A percentile compares a stretch with the other conserved stretches of the same genome.
These are phyloP conservation scores for Sanderia malayensis DNA, from an alignment of 30 jellyfish, hydroid and myxozoan genomes.

Conservation along the genomic window DNA sequence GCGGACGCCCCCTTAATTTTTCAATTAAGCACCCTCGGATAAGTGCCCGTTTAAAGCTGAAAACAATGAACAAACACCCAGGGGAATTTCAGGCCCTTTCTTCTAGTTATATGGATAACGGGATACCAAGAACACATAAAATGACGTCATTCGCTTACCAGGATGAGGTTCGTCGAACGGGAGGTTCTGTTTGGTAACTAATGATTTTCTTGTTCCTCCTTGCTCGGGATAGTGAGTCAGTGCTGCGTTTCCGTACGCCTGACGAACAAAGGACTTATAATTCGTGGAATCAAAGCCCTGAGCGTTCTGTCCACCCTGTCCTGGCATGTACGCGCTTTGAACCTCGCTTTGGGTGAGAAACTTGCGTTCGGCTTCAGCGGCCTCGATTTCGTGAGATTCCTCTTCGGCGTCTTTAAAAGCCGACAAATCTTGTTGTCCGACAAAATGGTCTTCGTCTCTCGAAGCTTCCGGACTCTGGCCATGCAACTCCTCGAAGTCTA, in stretches of 20 bases:
- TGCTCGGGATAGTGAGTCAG: conserved; percentile 53
- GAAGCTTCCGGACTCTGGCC: conserved; percentile 2
- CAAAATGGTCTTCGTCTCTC: conserved; percentile 3
- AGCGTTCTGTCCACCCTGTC: no score
- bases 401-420: conserved; percentile 8
- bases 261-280: not conserved
- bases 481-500: conserved; percentile 42
- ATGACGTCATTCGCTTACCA: no score
- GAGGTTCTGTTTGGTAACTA: conserved; percentile 51
- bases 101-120: not conserved
- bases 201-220: conserved; percentile 56
- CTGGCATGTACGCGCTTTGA: conserved; percentile 17
- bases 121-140: not conserved
- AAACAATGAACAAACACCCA: not conserved
- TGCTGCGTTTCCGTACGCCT: not conserved
- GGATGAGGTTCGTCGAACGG: conserved; percentile 72
- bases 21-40: not conserved
- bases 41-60: not conserved
- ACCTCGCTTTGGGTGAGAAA: conserved; percentile 48
- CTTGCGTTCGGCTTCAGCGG: conserved; percentile 17
- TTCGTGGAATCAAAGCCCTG: not conserved
- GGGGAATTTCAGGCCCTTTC: not conserved
- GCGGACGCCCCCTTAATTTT: not conserved
- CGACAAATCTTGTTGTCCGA: conserved; percentile 20
- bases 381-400: conserved; percentile 29